These are phyloP conservation scores for Pantelozetes paolii DNA, from an alignment of 2,888 invertebrate species.

Conservation along the genomic window DNA sequence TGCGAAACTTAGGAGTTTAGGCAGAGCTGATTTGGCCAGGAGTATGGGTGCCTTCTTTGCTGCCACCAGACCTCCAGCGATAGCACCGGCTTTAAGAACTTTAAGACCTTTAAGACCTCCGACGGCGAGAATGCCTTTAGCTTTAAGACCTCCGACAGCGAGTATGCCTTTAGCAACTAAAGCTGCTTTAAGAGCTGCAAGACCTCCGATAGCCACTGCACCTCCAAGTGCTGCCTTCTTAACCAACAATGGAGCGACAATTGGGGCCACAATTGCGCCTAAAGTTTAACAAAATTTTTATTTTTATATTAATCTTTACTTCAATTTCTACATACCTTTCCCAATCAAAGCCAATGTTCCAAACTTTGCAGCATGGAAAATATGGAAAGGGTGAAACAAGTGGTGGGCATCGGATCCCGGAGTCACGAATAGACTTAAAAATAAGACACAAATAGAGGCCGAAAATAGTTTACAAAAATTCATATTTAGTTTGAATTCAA, in stretches of 20 bases:
- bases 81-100: neutral
- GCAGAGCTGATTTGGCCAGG: neutral
- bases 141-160: neutral
- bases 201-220: no score
- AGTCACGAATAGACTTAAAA: neutral
- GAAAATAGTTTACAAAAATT: neutral
- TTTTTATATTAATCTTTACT: neutral
- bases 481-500: neutral
- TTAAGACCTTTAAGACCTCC: neutral
- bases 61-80: neutral
- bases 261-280: neutral
- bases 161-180: no score
- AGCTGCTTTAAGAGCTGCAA: no score
- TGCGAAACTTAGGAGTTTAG: neutral
- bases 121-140: no score
- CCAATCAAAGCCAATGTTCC: neutral
- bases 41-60: neutral
- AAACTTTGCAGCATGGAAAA: neutral
- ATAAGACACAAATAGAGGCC: neutral
- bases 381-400: neutral
- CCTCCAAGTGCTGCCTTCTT: conserved; percentile 3
- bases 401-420: neutral
- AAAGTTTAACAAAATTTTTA: neutral
- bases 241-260: neutral
- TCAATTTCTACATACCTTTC: neutral